These are phyloP conservation scores for Coelogynopora nodosa DNA, from an alignment of 2,888 invertebrate genomes.

Conservation along the genomic window DNA sequence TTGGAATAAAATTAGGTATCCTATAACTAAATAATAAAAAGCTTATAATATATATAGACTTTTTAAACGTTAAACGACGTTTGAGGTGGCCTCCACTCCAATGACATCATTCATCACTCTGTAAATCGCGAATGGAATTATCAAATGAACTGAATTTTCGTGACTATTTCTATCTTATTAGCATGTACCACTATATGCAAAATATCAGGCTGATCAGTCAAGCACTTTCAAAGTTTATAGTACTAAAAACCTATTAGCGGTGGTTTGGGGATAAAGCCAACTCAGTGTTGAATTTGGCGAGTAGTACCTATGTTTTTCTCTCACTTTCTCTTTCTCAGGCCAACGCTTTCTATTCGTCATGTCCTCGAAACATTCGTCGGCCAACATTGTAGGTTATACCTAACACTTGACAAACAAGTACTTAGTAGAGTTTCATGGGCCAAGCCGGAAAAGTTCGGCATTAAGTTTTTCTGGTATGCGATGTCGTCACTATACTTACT, in stretches of 20 bases:
- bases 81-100: neutral
- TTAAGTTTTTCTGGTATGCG: slow-evolving; percentile 32
- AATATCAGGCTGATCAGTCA: neutral
- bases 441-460: slow-evolving; percentile 33
- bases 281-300: neutral
- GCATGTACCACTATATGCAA: too few relatives aligned
- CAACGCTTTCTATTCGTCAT: neutral
- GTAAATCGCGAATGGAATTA: neutral
- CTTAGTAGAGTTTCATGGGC: slow-evolving; percentile 15
- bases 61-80: too few relatives aligned
- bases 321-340: neutral
- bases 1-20: too few relatives aligned
- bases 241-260: neutral
- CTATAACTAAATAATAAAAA: too few relatives aligned
- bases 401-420: slow-evolving; percentile 34
- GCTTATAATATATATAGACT: too few relatives aligned
- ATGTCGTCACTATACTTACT: slow-evolving; percentile 24
- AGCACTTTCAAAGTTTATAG: neutral
- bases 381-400: neutral
- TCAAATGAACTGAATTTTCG: neutral
- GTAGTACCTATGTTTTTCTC: neutral
- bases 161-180: neutral
- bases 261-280: neutral
- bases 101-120: neutral
- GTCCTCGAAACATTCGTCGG: slow-evolving; percentile 4